A percentile compares a stretch with the other conserved stretches of the same genome.
phyloP scores from a whole-genome alignment of 2,888 invertebrate species.

The Cephus sareptanus region DNA sequence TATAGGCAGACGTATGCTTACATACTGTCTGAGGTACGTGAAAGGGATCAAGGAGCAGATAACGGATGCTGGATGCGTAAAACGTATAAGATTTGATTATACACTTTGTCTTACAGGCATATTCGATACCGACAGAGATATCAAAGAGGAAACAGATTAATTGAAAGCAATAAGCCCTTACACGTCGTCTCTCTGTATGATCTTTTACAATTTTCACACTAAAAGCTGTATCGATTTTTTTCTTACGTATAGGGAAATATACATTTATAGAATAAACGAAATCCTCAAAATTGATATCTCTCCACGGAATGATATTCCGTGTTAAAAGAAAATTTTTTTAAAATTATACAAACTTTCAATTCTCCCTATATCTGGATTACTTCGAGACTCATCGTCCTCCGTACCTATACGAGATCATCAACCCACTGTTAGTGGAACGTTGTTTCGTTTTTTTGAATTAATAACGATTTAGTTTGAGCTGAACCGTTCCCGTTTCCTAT shows the following conservation, averaged over 20 bases:
- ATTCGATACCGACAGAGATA: conserved; percentile 16
- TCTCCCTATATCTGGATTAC: neutral
- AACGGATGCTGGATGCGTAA: neutral
- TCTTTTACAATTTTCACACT: neutral
- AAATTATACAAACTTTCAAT: neutral
- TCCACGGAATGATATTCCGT: neutral
- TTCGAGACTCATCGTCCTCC: neutral
- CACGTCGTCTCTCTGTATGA: neutral
- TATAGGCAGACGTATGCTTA: neutral
- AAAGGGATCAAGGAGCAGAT: neutral
- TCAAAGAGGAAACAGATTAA: conserved; percentile 39
- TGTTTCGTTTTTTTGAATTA: neutral
- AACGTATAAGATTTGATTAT: conserved; percentile 37
- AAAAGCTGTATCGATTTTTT: neutral
- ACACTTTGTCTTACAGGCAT: conserved; percentile 24
- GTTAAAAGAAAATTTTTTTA: neutral
- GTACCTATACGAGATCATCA: neutral
- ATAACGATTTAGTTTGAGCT: neutral
- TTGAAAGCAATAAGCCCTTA: conserved; percentile 40
- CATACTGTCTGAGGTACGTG: neutral
- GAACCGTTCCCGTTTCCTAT: neutral
- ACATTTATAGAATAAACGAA: neutral
- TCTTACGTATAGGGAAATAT: neutral
- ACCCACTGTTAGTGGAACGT: neutral
- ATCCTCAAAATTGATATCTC: neutral